These are phyloP conservation scores for Ceryle rudis DNA, from an alignment of 2,797 vertebrate species.

Conservation along the genomic window DNA sequence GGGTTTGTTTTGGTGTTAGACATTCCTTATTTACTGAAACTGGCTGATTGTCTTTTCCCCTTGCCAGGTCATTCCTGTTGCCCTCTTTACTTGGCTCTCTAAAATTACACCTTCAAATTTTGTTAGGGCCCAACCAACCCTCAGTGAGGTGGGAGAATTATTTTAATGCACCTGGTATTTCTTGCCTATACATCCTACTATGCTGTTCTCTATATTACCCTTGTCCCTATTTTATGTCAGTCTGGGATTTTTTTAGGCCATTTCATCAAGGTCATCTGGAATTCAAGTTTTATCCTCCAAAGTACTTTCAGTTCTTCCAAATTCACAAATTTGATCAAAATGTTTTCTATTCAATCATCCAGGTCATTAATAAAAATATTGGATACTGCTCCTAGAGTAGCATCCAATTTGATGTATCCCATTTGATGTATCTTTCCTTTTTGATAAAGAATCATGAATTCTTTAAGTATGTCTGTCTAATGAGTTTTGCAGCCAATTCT, in stretches of 20 bases:
- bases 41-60: background rate
- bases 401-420: background rate
- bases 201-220: background rate
- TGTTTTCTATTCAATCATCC: background rate
- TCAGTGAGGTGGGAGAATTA: background rate
- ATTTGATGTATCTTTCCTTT: background rate
- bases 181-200: background rate
- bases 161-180: background rate
- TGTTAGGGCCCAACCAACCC: background rate
- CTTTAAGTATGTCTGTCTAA: background rate
- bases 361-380: background rate
- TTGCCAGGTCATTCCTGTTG: background rate
- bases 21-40: background rate
- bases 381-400: background rate
- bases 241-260: background rate
- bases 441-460: background rate
- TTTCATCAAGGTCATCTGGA: background rate
- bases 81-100: background rate
- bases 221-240: background rate
- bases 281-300: background rate
- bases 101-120: background rate
- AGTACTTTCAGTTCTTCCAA: background rate
- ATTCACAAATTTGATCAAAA: background rate
- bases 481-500: background rate
- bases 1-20: background rate